phyloP scores from a whole-genome alignment of 2,113 vertebrate species.

The Hyperoodon ampullatus region DNA sequence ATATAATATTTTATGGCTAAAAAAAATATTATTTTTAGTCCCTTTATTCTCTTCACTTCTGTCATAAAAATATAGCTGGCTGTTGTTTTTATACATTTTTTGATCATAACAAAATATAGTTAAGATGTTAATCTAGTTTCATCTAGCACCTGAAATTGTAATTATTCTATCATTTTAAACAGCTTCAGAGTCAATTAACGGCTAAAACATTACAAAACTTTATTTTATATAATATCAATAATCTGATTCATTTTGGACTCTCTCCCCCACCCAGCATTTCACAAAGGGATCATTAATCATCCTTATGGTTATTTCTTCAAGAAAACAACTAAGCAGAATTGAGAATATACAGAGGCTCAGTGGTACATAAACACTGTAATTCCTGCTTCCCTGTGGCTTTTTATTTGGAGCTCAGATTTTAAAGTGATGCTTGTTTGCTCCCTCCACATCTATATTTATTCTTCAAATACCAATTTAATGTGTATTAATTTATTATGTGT shows the following conservation, averaged over 20 bases:
- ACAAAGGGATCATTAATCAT: neutral
- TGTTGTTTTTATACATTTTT: neutral
- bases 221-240: neutral
- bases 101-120: neutral
- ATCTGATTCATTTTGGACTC: neutral
- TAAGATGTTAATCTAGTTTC: neutral
- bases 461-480: neutral
- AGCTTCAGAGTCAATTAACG: neutral
- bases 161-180: neutral
- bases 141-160: neutral
- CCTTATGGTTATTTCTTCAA: neutral
- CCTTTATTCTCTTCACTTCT: neutral
- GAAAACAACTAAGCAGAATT: neutral
- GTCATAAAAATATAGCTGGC: neutral
- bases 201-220: neutral
- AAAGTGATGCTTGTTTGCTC: neutral
- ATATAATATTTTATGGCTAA: neutral
- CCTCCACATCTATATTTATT: neutral
- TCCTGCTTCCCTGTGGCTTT: neutral
- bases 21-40: neutral
- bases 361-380: neutral
- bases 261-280: neutral
- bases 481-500: neutral
- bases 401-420: conserved; percentile 12
- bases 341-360: neutral